Evolutionary conservation across 2,888 invertebrate species (phyloP).

Genomic region (Amaurobius ferox): DNA sequence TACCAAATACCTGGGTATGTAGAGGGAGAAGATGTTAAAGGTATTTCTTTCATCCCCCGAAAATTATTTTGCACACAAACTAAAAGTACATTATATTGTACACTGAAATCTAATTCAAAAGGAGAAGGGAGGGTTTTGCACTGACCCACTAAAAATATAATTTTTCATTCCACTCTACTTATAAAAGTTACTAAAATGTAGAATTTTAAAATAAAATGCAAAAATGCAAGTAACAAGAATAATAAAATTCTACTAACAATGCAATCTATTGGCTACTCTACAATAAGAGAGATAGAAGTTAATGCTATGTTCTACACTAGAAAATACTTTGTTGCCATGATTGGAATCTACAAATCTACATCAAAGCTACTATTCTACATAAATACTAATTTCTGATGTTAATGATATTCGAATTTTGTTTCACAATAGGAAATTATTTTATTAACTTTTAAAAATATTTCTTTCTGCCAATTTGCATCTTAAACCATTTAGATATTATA

Average conservation of each 20-base stretch:
- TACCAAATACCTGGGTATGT: slow-evolving; percentile 93
- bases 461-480: no score
- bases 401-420: no score
- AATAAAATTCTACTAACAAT: slow-evolving; percentile 62
- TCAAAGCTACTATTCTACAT: neutral
- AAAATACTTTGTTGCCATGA: slow-evolving; percentile 64
- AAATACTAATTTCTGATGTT: no score
- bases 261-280: slow-evolving; percentile 70
- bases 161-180: slow-evolving; percentile 67
- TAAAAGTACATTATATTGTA: slow-evolving; percentile 35
- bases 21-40: slow-evolving; percentile 72
- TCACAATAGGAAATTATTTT: no score
- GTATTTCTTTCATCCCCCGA: slow-evolving; percentile 50
- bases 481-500: no score
- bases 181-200: slow-evolving; percentile 49
- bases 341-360: slow-evolving; percentile 26
- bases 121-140: slow-evolving; percentile 54
- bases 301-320: slow-evolving; percentile 66
- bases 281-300: slow-evolving; percentile 39
- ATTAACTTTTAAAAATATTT: no score
- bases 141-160: slow-evolving; percentile 70
- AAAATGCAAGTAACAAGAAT: slow-evolving; percentile 57
- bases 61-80: slow-evolving; percentile 33
- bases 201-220: slow-evolving; percentile 34
- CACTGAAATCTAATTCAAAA: slow-evolving; percentile 19